Evolutionary conservation across 2,797 vertebrate species (phyloP), one percentile per base, ranked within the genome.

Genomic region (Pseudotriccus pelzelni): DNA sequence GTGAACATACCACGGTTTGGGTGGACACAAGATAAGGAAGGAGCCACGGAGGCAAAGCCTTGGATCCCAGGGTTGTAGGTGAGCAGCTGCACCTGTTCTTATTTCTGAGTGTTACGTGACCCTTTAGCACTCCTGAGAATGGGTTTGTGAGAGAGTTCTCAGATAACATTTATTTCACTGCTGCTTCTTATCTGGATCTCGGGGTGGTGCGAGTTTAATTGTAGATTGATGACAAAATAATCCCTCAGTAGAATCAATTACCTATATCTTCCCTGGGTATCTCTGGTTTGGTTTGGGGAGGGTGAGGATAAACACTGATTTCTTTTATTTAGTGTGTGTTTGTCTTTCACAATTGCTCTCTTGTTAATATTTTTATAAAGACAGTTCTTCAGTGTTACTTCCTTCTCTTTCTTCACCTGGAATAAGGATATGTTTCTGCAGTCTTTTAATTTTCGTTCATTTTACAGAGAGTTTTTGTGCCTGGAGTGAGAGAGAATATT

Each of bases 141-240:
- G 49, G 43, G 20, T 70, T 68, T 84, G 62, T 22, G 69, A 78
- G 60, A 55, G 37, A 16, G 58, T 81, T 81, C 89, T 78, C 66
- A 43, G 39, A 59, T 95, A 93, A 82, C 47, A 24, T 63, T 74
- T 68, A 73, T 81, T 89, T 93, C 37, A 5, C 43, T 58, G 28
- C 14, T 82, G 32, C 52, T 72, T 72, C 79, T 87, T 94, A 72
- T 89, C 90, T 77, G 52, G 37, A 49, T 89, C 78, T 85, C 43
- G 7, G 23, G 32, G 62, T 44, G 58, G 36, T 30, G 78, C 3
- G 9, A 4, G 1, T 83, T 89, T 89, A 84, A 62, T 77, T 96
- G 84, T 49, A 77, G 79, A 77, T 55, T 52, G 87, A 85, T 94
- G 90, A 81, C 90, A 94, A 91, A 95, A 83, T 93, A 92, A 74